Conservation (phyloP, 2,797 vertebrate genomes). For the Premnoplex brunnescens region DNA sequence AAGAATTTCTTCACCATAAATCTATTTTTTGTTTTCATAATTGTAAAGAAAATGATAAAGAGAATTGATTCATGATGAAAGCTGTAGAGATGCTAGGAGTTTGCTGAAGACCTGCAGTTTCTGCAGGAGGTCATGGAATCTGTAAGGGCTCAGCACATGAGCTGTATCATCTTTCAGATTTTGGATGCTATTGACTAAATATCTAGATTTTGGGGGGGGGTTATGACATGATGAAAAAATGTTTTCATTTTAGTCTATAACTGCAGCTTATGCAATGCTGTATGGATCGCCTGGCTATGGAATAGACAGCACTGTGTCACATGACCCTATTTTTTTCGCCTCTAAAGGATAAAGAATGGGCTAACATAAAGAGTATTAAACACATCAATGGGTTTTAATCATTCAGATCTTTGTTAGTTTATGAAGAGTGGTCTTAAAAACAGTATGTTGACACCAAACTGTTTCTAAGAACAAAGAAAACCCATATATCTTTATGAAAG, state of each 20-base stretch:
- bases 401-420: neutral
- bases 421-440: neutral
- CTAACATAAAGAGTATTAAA: neutral
- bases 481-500: neutral
- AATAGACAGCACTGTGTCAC: neutral
- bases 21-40: neutral
- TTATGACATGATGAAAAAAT: neutral
- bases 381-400: neutral
- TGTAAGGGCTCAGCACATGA: neutral
- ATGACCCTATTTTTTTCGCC: neutral
- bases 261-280: neutral
- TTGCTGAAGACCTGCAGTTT: neutral
- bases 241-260: neutral
- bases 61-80: neutral
- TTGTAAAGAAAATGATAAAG: neutral
- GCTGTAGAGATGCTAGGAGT: neutral
- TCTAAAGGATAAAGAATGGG: neutral
- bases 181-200: neutral
- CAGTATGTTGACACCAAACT: neutral
- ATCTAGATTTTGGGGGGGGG: rapidly evolving
- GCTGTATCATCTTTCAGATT: neutral
- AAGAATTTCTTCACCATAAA: neutral
- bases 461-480: neutral
- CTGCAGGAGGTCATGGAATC: neutral
- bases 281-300: neutral